These are phyloP conservation scores for Epinotia ramella DNA, from an alignment of 2,888 invertebrate genomes.

Conservation along the genomic window DNA sequence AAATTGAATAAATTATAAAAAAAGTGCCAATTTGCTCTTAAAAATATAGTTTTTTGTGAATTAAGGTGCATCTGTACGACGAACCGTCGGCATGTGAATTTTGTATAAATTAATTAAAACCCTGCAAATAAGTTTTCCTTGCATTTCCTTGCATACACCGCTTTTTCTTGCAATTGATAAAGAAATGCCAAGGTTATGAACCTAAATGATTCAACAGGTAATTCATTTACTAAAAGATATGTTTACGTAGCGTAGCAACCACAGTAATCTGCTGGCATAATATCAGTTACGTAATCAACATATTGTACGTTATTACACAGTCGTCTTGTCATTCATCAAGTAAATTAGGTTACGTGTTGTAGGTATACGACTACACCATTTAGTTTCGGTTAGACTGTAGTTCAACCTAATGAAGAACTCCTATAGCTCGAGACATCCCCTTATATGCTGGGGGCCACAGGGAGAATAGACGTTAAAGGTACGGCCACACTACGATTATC, in stretches of 20 bases:
- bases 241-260: constrained; percentile 4
- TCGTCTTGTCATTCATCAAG: not conserved
- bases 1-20: constrained; percentile 69
- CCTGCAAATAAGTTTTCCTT: constrained; percentile 50
- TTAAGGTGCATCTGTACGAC: constrained; percentile 60
- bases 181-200: not conserved
- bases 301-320: not conserved
- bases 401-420: no score
- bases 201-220: constrained; percentile 13
- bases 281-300: not conserved
- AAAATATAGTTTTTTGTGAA: constrained; percentile 65
- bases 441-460: no score
- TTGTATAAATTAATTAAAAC: constrained; percentile 71
- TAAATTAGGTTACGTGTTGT: not conserved
- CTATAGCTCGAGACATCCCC: no score
- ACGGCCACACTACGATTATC: no score
- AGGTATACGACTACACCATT: not conserved
- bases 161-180: constrained; percentile 32
- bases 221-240: not conserved
- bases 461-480: no score
- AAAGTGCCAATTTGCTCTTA: constrained; percentile 57
- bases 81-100: constrained; percentile 62
- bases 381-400: not conserved
- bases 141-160: constrained; percentile 12
- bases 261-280: constrained; percentile 1